Evolutionary conservation across 2,888 invertebrate species (phyloP).

Genomic region (Monoplex corrugatus): DNA sequence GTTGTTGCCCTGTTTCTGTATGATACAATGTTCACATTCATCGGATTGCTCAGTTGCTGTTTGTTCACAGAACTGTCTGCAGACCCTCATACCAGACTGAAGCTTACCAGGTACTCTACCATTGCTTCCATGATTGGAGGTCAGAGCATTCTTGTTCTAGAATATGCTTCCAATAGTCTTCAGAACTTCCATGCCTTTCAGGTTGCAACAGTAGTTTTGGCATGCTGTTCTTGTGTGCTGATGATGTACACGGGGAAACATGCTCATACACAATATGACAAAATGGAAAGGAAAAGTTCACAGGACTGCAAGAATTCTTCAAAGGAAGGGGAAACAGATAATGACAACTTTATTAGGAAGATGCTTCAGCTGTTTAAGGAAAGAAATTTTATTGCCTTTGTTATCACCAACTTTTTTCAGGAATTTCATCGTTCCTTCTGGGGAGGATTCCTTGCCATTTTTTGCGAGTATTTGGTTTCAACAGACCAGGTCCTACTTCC

Average conservation of each 20-base stretch:
- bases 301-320: too few species aligned
- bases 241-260: constrained; percentile 74
- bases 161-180: constrained; percentile 76
- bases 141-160: constrained; percentile 69
- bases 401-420: constrained; percentile 75
- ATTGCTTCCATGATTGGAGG: constrained; percentile 71
- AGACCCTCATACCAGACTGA: constrained; percentile 75
- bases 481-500: constrained; percentile 63
- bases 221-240: constrained; percentile 69
- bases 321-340: not conserved
- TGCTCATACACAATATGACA: constrained; percentile 64
- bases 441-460: constrained; percentile 71
- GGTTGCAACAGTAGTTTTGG: constrained; percentile 71
- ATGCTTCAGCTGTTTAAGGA: constrained; percentile 71
- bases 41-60: constrained; percentile 80
- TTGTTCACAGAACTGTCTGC: constrained; percentile 80
- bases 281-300: not conserved
- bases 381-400: constrained; percentile 74
- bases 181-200: constrained; percentile 78
- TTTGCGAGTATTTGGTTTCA: constrained; percentile 73
- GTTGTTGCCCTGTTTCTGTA: constrained; percentile 81
- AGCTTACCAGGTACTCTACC: constrained; percentile 78
- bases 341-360: constrained; percentile 62
- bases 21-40: constrained; percentile 82
- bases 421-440: constrained; percentile 71